Conservation (phyloP, 2,888 invertebrate genomes). For the Cataglyphis altisquamis region DNA sequence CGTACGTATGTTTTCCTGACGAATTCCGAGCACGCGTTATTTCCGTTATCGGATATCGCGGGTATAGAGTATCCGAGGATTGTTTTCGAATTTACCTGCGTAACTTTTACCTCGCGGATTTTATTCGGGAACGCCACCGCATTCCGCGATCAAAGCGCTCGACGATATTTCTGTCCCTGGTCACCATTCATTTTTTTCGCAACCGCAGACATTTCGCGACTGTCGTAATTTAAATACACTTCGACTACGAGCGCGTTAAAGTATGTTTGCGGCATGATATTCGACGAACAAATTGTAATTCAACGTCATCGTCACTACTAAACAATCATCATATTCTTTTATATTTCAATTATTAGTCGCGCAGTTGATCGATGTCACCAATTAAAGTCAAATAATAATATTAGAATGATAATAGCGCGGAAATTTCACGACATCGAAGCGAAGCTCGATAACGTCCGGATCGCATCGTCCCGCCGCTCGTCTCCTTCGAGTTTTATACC, state of each 20-base stretch:
- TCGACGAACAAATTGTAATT: slow-evolving; percentile 16
- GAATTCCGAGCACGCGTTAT: slow-evolving; percentile 52
- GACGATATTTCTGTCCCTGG: slow-evolving; percentile 46
- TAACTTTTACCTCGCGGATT: slow-evolving; percentile 49
- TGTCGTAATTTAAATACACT: slow-evolving; percentile 44
- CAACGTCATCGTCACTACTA: neutral
- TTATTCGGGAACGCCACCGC: slow-evolving; percentile 49
- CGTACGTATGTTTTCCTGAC: slow-evolving; percentile 18
- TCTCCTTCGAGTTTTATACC: neutral
- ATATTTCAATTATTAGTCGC: slow-evolving; percentile 3
- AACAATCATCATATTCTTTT: neutral
- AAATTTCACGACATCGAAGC: slow-evolving; percentile 1
- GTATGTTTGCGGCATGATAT: slow-evolving; percentile 7
- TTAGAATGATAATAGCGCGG: neutral
- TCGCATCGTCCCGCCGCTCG: neutral
- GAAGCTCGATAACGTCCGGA: neutral
- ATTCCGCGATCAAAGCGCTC: slow-evolving; percentile 37
- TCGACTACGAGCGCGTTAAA: neutral
- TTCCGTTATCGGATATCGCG: slow-evolving; percentile 47
- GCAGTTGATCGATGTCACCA: neutral
- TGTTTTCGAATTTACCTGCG: slow-evolving; percentile 58
- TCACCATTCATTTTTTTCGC: slow-evolving; percentile 52
- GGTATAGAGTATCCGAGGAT: slow-evolving; percentile 52
- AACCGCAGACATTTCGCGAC: slow-evolving; percentile 41
- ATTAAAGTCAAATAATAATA: neutral